These are phyloP conservation scores for Acanthurus leucopareius DNA, from an alignment of 2,797 vertebrate genomes.

Conservation along the genomic window DNA sequence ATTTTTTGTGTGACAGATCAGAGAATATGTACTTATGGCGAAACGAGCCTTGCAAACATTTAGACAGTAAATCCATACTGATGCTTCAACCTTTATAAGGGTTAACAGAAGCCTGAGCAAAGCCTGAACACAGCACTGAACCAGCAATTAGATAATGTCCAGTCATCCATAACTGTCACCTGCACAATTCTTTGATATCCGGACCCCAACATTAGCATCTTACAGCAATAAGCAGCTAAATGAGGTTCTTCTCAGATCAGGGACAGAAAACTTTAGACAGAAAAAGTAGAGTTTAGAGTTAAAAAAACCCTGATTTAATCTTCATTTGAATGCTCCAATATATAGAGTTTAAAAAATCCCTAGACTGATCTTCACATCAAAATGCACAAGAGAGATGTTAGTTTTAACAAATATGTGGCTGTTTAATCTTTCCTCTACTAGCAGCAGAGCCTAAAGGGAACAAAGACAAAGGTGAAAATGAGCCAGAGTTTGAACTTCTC, in stretches of 20 bases:
- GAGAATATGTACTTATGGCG: constrained; percentile 21
- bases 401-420: not conserved
- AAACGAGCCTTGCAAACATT: constrained; percentile 38
- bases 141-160: constrained; percentile 10
- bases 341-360: too few species aligned
- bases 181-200: constrained; percentile 15
- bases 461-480: not conserved
- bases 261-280: constrained; percentile 16
- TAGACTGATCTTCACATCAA: not conserved
- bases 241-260: constrained; percentile 33
- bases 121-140: constrained; percentile 21
- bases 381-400: not conserved
- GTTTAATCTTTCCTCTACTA: constrained; percentile 5
- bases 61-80: constrained; percentile 34
- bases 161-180: constrained; percentile 23
- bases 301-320: too few species aligned
- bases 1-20: constrained; percentile 15
- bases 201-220: constrained; percentile 13
- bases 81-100: constrained; percentile 6
- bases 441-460: not conserved
- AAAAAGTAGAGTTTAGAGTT: not conserved
- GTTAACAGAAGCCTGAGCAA: constrained; percentile 28
- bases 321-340: too few species aligned
- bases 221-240: constrained; percentile 23
- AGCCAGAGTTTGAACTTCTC: not conserved